Conservation (phyloP, 1,140 invertebrate species). For the Procambarus virginalis region DNA sequence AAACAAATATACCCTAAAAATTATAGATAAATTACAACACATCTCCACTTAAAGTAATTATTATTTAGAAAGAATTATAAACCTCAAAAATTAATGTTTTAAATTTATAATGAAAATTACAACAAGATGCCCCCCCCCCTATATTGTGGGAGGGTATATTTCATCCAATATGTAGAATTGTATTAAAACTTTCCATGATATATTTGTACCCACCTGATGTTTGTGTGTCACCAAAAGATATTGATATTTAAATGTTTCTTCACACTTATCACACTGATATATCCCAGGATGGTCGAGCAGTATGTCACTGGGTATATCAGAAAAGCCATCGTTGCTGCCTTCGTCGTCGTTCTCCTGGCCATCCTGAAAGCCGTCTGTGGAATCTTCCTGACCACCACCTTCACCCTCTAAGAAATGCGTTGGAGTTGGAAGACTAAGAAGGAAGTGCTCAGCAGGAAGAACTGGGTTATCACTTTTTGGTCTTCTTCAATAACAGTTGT, state of each 20-base stretch:
- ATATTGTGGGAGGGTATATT: no score
- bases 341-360: constrained; percentile 36
- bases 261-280: constrained; percentile 65
- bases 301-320: constrained; percentile 46
- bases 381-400: constrained; percentile 33
- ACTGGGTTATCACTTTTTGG: constrained; percentile 64
- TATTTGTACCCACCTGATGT: constrained; percentile 40
- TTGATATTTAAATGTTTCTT: constrained; percentile 68
- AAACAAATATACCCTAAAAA: not conserved
- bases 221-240: constrained; percentile 64
- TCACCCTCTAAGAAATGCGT: constrained; percentile 53
- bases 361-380: not conserved
- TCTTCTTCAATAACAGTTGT: constrained; percentile 68
- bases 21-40: not conserved
- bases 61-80: no score
- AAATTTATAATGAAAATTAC: no score
- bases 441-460: constrained; percentile 67
- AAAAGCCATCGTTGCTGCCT: constrained; percentile 25
- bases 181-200: not conserved
- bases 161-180: no score
- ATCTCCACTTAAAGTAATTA: no score
- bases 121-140: no score
- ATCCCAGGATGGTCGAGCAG: constrained; percentile 60
- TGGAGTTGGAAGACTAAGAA: constrained; percentile 52
- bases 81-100: no score